phyloP scores from a whole-genome alignment of 2,797 vertebrate species.

The Notolepis coatsorum region DNA sequence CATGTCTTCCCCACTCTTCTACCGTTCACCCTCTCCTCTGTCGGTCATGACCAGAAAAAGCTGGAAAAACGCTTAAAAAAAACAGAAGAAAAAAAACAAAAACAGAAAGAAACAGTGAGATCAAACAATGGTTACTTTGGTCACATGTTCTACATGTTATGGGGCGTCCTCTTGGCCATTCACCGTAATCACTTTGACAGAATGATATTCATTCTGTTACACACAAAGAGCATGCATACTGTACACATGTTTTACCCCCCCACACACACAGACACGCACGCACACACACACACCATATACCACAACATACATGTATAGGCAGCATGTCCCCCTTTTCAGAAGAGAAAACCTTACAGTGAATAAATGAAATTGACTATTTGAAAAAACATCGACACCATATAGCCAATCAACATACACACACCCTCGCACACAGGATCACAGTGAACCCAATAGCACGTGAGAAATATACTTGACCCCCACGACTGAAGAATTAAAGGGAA shows the following conservation, averaged over 20 bases:
- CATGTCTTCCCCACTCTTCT: too few species aligned
- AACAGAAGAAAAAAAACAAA: too few species aligned
- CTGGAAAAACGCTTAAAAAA: too few species aligned
- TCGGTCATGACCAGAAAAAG: too few species aligned
- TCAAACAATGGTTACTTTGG: constrained; percentile 81
- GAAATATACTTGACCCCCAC: constrained; percentile 31
- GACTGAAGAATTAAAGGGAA: constrained; percentile 67
- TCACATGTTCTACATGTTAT: constrained; percentile 75
- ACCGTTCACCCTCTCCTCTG: too few species aligned
- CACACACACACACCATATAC: constrained; percentile 41
- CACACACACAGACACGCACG: constrained; percentile 44
- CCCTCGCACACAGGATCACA: background rate
- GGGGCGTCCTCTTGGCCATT: constrained; percentile 56
- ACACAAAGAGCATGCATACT: constrained; percentile 66
- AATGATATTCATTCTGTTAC: constrained; percentile 17
- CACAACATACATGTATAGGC: constrained; percentile 27
- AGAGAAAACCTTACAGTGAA: constrained; percentile 36
- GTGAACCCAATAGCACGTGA: constrained; percentile 20
- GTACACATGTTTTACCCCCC: constrained; percentile 36
- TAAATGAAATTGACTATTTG: constrained; percentile 32
- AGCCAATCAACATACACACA: background rate
- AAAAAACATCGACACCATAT: constrained; percentile 22
- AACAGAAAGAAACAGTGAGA: constrained; percentile 69
- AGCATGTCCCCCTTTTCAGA: constrained; percentile 51
- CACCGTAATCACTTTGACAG: constrained; percentile 41